Percentiles rank a stretch among this genome's conserved stretches.
Evolutionary conservation across 2,797 vertebrate genomes (phyloP).

Genomic region (Phylloscopus collybita): DNA sequence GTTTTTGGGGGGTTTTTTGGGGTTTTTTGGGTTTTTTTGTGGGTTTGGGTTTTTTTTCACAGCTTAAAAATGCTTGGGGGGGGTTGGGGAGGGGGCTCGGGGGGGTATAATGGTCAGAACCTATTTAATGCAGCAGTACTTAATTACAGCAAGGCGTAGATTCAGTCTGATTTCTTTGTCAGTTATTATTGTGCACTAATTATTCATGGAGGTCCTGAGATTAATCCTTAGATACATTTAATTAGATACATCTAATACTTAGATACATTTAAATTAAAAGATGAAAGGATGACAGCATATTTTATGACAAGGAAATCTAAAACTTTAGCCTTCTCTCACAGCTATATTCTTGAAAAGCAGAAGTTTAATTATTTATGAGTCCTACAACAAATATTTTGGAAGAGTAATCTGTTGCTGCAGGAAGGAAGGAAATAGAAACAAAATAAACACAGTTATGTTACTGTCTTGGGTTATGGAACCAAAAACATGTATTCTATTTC

Average conservation of each 20-base stretch:
- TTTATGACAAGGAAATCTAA: constrained; percentile 1
- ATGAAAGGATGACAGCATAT: neutral
- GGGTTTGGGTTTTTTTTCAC: neutral
- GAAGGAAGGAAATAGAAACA: constrained; percentile 7
- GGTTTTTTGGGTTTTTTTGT: too few relatives aligned
- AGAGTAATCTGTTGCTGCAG: neutral
- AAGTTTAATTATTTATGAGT: neutral
- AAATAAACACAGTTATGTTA: neutral
- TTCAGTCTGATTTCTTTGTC: constrained; percentile 1
- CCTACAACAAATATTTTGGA: constrained; percentile 8
- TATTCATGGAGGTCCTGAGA: constrained; percentile 26
- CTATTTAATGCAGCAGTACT: neutral
- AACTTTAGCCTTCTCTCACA: neutral
- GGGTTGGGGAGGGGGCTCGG: fast-evolving
- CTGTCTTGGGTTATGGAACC: too few relatives aligned
- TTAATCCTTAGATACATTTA: neutral
- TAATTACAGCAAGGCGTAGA: neutral
- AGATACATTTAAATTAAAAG: neutral
- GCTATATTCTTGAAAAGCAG: constrained; percentile 12
- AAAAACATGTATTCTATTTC: too few relatives aligned
- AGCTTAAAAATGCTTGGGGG: neutral
- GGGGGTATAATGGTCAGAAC: neutral
- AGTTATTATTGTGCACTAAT: constrained; percentile 28
- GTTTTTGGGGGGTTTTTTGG: too few relatives aligned
- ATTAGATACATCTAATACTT: neutral